Base-by-base conservation (phyloP, 2,113 vertebrate genomes). In the Ranitomeya variabilis region DNA sequence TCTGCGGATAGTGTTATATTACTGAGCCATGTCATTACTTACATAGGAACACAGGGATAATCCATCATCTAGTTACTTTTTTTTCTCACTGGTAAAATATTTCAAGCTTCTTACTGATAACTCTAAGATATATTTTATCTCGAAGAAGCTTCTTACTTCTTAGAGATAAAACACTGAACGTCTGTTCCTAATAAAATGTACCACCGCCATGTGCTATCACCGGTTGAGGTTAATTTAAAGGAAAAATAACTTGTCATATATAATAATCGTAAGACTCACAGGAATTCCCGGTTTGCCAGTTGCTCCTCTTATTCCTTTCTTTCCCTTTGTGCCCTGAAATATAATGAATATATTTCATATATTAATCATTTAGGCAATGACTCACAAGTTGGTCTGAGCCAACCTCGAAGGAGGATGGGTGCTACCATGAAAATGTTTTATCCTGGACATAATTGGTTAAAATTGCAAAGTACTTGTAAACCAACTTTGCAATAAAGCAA, bases 231-330 rank as follows among this genome's bases (percentile, higher is more conserved):
- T 14, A 26, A 69, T 26, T 54, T 54, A 71, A 26, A 54, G 21
- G 37, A 67, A 2, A 18, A 19, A 71, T 55, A 84, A 55, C 4
- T 66, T 71, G 64, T 26, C 21, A 51, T 26, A 55, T 18, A 26
- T 7, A 15, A 55, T 84, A 55, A 21, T 10, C 14, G 55, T 23
- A 23, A 87, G 92, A 96, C 96, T 99, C 92, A 99, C 98, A 91
- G 95, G 94, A 91, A 91, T 92, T 82, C 98, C 97, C 90, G 94
- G 91, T 90, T 95, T 95, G 84, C 98, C 98, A 85, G 89, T 90
- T 89, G 94, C 94, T 85, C 98, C 98, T 26, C 86, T 90, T 64
- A 92, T 91, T 93, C 98, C 98, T 94, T 96, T 97, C 91, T 96
- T 97, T 71, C 98, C 98, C 15, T 90, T 90, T 26, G 91, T 89